Base-by-base conservation (phyloP, 2,113 vertebrate genomes). In the Glaucomys volans region DNA sequence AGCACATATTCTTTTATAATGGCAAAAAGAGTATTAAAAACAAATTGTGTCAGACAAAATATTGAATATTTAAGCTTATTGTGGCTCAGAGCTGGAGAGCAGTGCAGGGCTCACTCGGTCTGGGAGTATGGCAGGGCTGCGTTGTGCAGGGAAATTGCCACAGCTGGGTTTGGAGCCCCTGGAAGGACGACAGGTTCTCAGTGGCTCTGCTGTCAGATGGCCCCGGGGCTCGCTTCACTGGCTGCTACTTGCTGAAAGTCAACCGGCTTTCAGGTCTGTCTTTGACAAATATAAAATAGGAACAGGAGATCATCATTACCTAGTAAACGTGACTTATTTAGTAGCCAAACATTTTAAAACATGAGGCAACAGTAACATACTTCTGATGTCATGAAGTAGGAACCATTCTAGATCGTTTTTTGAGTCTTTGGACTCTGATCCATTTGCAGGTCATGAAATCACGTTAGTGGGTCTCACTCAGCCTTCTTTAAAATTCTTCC, bases 401-500 rank as follows among this genome's bases (percentile, higher is more conserved):
- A 42, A 66, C 59, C 32, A 26, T 64, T 90, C 40, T n/a, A 57
- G 80, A 35, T 42, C 5, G 2, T 62, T 59, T 52, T 52, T 64
- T 79, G 9, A 28, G 11, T 35, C 54, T 92, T 91, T 72, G 77
- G 57, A 69, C 82, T 69, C 44, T 80, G 35, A 32, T 44, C 50
- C 44, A 24, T 40, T 57, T 44, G 22, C 8, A 87, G 24, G 47
- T 81, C 16, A 57, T 47, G 13, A 50, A 88, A 35, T 64, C 67
- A 66, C 44, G 83, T 75, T 59, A 32, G 57, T 87, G n/a, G 44
- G 28, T 80, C 35, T 87, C 35, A 35, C 26, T 22, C 26, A 47
- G 42, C 57, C 62, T 85, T 50, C 44, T 10, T 8, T 42, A 94
- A 81, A 97, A 66, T 71, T n/a, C n/a, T n/a, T n/a, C n/a, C n/a